Evolutionary conservation across 2,888 invertebrate species (phyloP).

Genomic region (Geophilus truncorum): DNA sequence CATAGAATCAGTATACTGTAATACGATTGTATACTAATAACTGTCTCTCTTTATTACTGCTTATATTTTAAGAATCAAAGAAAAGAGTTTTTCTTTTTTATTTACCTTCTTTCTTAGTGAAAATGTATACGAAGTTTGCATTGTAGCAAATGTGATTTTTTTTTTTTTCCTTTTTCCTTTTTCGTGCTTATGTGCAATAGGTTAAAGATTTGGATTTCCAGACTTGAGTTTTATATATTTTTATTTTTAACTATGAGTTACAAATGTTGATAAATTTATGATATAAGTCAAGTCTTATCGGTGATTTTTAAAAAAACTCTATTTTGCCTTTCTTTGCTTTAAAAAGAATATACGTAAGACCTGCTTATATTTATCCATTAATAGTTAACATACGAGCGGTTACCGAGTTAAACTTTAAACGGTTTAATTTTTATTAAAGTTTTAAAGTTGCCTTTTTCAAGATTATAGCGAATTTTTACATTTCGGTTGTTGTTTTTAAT

Average conservation of each 20-base stretch:
- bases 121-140: constrained; percentile 10
- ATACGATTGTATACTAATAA: constrained; percentile 20
- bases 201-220: no score
- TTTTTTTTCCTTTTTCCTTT: background rate
- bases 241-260: no score
- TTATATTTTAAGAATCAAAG: background rate
- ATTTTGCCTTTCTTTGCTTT: constrained; percentile 1
- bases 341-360: background rate
- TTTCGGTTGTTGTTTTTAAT: background rate
- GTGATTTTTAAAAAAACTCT: background rate
- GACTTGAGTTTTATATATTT: background rate
- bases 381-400: background rate
- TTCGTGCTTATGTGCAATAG: constrained; percentile 8
- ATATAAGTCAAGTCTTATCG: no score
- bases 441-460: background rate
- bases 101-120: background rate
- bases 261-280: no score
- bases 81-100: background rate
- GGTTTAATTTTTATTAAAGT: background rate
- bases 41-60: background rate
- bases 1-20: background rate
- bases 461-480: background rate
- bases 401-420: background rate
- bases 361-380: background rate
- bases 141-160: background rate